Percentiles rank a stretch among this genome's conserved stretches.
These are phyloP conservation scores for Drosophila infuscata DNA, from an alignment of 2,888 invertebrate species.

Conservation along the genomic window DNA sequence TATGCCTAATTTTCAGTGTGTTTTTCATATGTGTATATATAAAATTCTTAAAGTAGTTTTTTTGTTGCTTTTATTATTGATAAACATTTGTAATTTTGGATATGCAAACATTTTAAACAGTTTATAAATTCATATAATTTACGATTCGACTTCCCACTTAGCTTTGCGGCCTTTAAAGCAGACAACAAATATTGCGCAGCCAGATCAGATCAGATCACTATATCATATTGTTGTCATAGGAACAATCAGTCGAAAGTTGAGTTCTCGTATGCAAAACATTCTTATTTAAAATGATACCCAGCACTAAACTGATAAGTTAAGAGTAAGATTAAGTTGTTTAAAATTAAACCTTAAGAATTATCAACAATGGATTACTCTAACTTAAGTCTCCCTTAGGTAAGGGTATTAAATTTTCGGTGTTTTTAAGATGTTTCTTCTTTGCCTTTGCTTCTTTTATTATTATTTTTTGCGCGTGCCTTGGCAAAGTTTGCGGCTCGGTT, in stretches of 20 bases:
- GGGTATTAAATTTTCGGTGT: background rate
- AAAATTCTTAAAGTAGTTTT: too few relatives aligned
- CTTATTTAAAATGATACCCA: background rate
- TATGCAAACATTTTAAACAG: background rate
- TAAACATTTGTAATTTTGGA: background rate
- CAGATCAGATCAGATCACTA: background rate
- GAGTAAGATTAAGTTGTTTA: background rate
- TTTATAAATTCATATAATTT: background rate
- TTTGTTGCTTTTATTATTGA: too few relatives aligned
- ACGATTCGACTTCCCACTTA: background rate
- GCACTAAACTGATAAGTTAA: background rate
- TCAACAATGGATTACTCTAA: background rate
- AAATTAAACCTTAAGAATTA: background rate
- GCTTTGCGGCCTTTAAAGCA: background rate
- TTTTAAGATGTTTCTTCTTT: conserved; percentile 30
- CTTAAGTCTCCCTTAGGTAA: background rate
- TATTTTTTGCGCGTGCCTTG: conserved; percentile 56
- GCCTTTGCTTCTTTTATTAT: conserved; percentile 30
- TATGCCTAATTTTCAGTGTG: too few relatives aligned
- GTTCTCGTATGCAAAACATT: background rate
- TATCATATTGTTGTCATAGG: background rate
- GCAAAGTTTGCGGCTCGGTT: conserved; percentile 71
- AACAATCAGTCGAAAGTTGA: background rate
- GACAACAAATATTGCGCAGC: background rate
- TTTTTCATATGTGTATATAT: too few relatives aligned